Evolutionary conservation across 2,113 vertebrate genomes (phyloP).

Genomic region (Hemiprocne comata): DNA sequence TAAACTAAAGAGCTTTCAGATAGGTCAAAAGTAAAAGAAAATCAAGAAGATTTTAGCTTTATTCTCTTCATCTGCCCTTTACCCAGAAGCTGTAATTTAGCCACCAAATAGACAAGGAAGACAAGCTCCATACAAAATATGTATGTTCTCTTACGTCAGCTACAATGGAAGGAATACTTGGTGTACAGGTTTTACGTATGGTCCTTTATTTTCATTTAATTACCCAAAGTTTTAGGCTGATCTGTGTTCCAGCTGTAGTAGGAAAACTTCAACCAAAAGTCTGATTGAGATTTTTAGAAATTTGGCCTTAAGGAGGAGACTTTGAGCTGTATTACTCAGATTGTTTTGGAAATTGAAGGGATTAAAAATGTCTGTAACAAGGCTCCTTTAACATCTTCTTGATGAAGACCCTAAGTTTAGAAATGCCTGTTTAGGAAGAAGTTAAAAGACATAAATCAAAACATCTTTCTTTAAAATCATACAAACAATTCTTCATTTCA

Average conservation of each 20-base stretch:
- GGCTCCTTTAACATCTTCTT: not conserved
- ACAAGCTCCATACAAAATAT: not conserved
- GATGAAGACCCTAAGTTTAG: not conserved
- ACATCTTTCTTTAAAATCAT: not conserved
- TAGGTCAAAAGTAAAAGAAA: not conserved
- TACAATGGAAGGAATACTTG: not conserved
- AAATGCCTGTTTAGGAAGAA: not conserved
- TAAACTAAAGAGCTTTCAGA: not conserved
- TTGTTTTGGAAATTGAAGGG: not conserved
- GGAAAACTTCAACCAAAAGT: not conserved
- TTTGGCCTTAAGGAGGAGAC: not conserved
- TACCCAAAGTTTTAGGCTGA: not conserved
- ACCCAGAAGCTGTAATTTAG: not conserved
- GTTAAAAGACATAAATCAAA: not conserved
- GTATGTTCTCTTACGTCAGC: not conserved
- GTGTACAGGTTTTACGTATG: not conserved
- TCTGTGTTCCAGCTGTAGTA: not conserved
- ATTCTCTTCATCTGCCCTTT: not conserved
- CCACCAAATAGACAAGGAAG: not conserved
- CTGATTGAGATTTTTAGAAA: slow-evolving; percentile 19
- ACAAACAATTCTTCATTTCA: not conserved
- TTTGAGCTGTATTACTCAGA: slow-evolving; percentile 18
- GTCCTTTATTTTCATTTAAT: not conserved
- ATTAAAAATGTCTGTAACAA: not conserved
- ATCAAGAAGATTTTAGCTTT: slow-evolving; percentile 8